Base-by-base conservation (phyloP, 2,888 invertebrate genomes). In the Pseudolycoriella hygida region DNA sequence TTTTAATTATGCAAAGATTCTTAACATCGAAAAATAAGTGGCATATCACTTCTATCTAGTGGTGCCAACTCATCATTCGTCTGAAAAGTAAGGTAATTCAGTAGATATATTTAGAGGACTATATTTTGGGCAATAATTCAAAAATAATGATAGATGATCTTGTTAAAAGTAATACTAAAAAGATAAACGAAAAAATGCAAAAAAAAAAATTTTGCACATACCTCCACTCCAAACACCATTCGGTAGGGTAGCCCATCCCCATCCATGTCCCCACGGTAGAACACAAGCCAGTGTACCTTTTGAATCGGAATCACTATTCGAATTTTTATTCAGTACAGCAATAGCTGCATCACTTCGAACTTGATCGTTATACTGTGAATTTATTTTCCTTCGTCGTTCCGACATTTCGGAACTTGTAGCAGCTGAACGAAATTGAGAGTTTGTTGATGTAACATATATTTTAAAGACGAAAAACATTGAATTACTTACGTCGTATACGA, bases 241-340 rank as follows among this genome's bases (percentile, higher is more conserved):
- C 11, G 75, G 75, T 54, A 76, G 57, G 12, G 75, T 77, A 46
- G 77, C 76, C 79, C 79, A 80, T 2, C 80, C 80, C 78, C 79
- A 80, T 41, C 80, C 80, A 54, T 80, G 80, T 3, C 80, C 80
- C 80, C 80, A 81, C 3, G 51, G 64, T 44, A 64, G 50, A 1
- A 56, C 62, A 45, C 63, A 64, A 18, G 62, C 63, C 45, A 65
- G 50, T 18, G 64, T 60, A 11, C 61, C 64, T 49, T 59, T 62
- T 30, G 47, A 37, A 20, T 39, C 37, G 1, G 64, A 61, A 47
- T 64, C 64, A 11, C 61, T 55, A 17, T 17, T 34, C 6, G 48
- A 41, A 40, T 43, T 41, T 58, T 65, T 65, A 53, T 62, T 62
- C n/a, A 65, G 52, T 46, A 65, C 59, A 17, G 64, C 64, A 19